These are phyloP conservation scores for Lacanobia wlatinum DNA, from an alignment of 2,888 invertebrate species.

Conservation along the genomic window DNA sequence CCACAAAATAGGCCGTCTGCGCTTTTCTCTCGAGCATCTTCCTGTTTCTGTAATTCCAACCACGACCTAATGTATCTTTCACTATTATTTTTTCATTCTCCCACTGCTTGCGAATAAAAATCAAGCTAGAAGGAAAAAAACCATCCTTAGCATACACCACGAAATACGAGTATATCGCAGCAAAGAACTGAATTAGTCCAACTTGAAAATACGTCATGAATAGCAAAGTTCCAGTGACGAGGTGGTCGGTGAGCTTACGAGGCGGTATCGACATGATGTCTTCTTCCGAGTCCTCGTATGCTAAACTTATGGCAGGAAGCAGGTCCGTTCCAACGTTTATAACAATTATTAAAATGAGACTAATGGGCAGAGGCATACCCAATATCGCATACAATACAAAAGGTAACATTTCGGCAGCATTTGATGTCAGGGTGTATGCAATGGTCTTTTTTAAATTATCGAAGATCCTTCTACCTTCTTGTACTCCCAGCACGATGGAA, in stretches of 20 bases:
- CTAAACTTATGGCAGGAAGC: slow-evolving; percentile 94
- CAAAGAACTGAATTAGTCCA: slow-evolving; percentile 95
- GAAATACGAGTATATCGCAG: slow-evolving; percentile 95
- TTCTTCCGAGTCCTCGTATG: slow-evolving; percentile 94
- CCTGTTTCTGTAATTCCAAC: slow-evolving; percentile 93
- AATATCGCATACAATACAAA: slow-evolving; percentile 94
- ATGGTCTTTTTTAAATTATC: slow-evolving; percentile 97
- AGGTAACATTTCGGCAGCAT: slow-evolving; percentile 96
- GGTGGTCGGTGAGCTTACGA: slow-evolving; percentile 88
- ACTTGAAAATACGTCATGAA: slow-evolving; percentile 96
- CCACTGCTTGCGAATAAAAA: slow-evolving; percentile 94
- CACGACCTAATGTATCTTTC: slow-evolving; percentile 94
- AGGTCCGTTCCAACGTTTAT: slow-evolving; percentile 96
- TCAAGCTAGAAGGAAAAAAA: slow-evolving; percentile 92
- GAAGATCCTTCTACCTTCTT: slow-evolving; percentile 95
- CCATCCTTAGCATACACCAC: slow-evolving; percentile 95
- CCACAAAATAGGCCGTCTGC: slow-evolving; percentile 95
- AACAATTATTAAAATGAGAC: slow-evolving; percentile 91
- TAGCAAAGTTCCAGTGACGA: slow-evolving; percentile 92
- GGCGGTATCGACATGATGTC: slow-evolving; percentile 93
- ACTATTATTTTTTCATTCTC: slow-evolving; percentile 92
- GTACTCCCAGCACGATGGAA: slow-evolving; percentile 96
- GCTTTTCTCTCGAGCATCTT: slow-evolving; percentile 93
- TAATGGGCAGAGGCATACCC: slow-evolving; percentile 94
- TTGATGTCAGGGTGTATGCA: slow-evolving; percentile 95